These are phyloP conservation scores for Acropora tenuis DNA, from an alignment of 64 coral and sea anemone species.

Conservation along the genomic window DNA sequence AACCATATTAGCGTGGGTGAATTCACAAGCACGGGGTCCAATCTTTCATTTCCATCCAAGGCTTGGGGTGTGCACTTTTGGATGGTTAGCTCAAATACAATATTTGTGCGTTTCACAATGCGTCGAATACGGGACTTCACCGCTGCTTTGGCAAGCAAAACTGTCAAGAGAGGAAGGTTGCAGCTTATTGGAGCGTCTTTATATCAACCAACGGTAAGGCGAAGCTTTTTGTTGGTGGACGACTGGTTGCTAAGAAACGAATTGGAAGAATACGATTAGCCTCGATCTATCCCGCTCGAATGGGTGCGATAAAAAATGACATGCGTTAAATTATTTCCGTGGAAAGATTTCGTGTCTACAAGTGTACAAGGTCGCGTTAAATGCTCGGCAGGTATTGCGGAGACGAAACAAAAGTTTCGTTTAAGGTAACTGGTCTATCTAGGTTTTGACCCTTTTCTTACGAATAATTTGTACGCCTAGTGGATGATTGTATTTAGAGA, in stretches of 20 bases:
- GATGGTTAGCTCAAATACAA: conserved; percentile 15
- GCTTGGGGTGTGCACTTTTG: conserved; percentile 41
- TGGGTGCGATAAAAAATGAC: conserved; percentile 51
- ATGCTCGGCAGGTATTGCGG: conserved; percentile 57
- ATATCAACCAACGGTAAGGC: conserved; percentile 34
- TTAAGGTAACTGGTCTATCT: conserved; percentile 44
- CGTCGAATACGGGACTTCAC: conserved; percentile 25
- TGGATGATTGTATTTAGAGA: too few relatives aligned
- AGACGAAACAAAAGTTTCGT: conserved; percentile 68
- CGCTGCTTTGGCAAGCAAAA: conserved; percentile 25
- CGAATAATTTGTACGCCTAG: too few relatives aligned
- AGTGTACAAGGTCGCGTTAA: conserved; percentile 45
- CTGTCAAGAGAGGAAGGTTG: conserved; percentile 27
- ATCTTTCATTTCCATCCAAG: conserved; percentile 16
- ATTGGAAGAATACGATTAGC: conserved; percentile 59
- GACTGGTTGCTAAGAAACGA: not conserved
- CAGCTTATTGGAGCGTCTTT: conserved; percentile 64
- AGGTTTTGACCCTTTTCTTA: too few relatives aligned
- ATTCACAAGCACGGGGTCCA: conserved; percentile 27
- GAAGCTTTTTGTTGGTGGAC: conserved; percentile 55
- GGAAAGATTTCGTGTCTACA: conserved; percentile 70
- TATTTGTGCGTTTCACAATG: conserved; percentile 44
- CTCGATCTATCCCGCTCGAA: conserved; percentile 58
- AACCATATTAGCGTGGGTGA: conserved; percentile 70
- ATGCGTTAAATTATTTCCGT: conserved; percentile 72